Evolutionary conservation across 2,888 invertebrate species (phyloP).

Genomic region (Dendrolimus pini): DNA sequence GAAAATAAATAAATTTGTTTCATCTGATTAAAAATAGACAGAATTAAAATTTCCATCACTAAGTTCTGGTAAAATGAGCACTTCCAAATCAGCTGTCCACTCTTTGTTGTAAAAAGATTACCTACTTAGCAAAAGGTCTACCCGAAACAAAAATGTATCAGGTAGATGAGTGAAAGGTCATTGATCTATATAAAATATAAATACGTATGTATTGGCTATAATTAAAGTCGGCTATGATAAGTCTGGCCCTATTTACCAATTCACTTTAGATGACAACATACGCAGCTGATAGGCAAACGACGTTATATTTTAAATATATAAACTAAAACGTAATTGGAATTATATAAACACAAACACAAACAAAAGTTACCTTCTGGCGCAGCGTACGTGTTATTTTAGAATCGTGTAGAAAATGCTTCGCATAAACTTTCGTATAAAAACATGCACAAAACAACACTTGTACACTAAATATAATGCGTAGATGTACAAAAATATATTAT

Average conservation of each 20-base stretch:
- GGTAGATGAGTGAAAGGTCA: not conserved
- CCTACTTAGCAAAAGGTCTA: no score
- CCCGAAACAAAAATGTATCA: no score
- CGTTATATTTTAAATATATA: not conserved
- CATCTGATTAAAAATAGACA: no score
- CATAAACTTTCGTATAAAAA: constrained; percentile 28
- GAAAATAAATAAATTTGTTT: no score
- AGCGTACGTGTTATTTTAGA: constrained; percentile 57
- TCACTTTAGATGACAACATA: not conserved
- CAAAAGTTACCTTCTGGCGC: constrained; percentile 59
- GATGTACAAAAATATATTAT: constrained; percentile 17
- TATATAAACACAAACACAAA: constrained; percentile 26
- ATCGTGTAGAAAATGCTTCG: constrained; percentile 40
- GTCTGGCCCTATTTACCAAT: not conserved
- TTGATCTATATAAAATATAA: not conserved
- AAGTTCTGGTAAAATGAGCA: no score
- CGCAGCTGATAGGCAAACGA: not conserved
- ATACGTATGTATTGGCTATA: not conserved
- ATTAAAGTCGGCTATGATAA: not conserved
- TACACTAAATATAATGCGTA: constrained; percentile 47
- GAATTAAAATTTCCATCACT: no score
- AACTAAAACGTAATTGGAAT: constrained; percentile 10
- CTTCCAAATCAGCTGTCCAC: no score
- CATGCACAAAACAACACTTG: constrained; percentile 45
- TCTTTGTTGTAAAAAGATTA: no score